phyloP scores from a whole-genome alignment of 2,888 invertebrate genomes.

The Xylota sylvarum region DNA sequence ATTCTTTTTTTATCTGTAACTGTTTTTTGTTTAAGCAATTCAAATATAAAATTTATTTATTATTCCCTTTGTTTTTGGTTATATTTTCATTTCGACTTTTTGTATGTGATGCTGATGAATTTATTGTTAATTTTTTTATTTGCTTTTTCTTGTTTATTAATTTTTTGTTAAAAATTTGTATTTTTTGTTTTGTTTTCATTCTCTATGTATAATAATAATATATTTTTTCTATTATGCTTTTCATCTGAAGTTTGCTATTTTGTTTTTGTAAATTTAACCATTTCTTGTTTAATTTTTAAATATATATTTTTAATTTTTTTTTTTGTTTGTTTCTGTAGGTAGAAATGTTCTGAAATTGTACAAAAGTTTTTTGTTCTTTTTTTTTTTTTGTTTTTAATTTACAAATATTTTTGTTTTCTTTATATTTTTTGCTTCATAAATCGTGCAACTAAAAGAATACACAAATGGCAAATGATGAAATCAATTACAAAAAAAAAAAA shows the following conservation, averaged over 20 bases:
- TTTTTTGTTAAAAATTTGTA: slow-evolving; percentile 66
- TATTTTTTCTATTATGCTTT: slow-evolving; percentile 71
- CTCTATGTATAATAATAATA: slow-evolving; percentile 71
- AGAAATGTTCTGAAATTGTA: slow-evolving; percentile 77
- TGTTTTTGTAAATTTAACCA: slow-evolving; percentile 68
- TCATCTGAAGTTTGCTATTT: slow-evolving; percentile 68
- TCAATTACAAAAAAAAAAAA: not conserved
- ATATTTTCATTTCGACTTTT: not conserved
- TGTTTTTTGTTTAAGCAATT: slow-evolving; percentile 57
- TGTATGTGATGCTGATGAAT: slow-evolving; percentile 23
- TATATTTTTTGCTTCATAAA: slow-evolving; percentile 32
- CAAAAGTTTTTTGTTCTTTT: slow-evolving; percentile 63
- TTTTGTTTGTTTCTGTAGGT: slow-evolving; percentile 73
- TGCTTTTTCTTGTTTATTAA: slow-evolving; percentile 32
- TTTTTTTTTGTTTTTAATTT: slow-evolving; percentile 20
- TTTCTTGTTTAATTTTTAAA: slow-evolving; percentile 46
- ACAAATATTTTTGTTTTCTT: slow-evolving; percentile 18
- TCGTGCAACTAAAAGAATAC: slow-evolving; percentile 55
- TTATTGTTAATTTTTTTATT: slow-evolving; percentile 14
- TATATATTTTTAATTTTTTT: slow-evolving; percentile 61
- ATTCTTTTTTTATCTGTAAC: slow-evolving; percentile 58
- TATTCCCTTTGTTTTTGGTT: slow-evolving; percentile 15
- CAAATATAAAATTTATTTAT: slow-evolving; percentile 36
- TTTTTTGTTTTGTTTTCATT: slow-evolving; percentile 65
- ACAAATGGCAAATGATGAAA: slow-evolving; percentile 33